These are phyloP conservation scores for Cantharis lateralis DNA, from an alignment of 2,888 invertebrate genomes.

Conservation along the genomic window DNA sequence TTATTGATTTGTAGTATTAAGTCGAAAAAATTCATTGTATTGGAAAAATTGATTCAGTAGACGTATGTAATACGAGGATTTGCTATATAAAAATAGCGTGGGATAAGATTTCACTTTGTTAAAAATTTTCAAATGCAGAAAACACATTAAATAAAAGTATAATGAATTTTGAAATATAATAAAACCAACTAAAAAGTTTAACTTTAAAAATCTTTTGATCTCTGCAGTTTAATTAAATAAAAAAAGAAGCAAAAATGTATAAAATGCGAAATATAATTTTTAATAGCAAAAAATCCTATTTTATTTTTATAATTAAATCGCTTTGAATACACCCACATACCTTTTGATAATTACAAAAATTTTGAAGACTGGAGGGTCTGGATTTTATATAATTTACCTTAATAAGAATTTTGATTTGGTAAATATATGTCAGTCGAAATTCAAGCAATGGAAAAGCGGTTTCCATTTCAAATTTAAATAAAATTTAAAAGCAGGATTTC, in stretches of 20 bases:
- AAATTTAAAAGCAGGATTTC: neutral
- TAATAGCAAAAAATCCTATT: neutral
- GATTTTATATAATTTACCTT: neutral
- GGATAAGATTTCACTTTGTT: neutral
- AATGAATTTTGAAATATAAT: neutral
- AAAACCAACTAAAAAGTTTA: neutral
- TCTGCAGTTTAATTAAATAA: neutral
- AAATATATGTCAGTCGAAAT: neutral
- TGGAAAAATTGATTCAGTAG: neutral
- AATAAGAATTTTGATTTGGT: neutral
- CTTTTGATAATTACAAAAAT: neutral
- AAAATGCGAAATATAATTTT: neutral
- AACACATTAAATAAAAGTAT: neutral
- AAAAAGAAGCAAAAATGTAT: no score
- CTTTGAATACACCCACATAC: neutral
- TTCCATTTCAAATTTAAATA: neutral
- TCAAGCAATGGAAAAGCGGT: neutral
- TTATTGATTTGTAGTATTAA: neutral
- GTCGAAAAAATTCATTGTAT: neutral
- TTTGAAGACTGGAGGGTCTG: neutral
- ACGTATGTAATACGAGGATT: neutral
- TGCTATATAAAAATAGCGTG: neutral
- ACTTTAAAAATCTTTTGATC: neutral
- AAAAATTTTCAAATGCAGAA: neutral
- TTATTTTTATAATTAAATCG: neutral